Conservation (phyloP, 2,888 invertebrate genomes). For the Lepidochrysops patricia region DNA sequence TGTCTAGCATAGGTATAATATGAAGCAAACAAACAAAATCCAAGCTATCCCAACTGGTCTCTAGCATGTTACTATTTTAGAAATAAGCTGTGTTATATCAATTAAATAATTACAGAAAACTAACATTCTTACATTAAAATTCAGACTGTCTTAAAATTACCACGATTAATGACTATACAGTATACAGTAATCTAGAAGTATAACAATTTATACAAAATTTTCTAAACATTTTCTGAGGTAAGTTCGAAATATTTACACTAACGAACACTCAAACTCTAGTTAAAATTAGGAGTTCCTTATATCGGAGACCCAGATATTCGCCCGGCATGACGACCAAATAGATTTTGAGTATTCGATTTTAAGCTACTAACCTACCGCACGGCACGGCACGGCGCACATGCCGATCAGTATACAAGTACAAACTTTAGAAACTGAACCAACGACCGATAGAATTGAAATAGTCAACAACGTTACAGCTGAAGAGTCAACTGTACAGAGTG, state of each 20-base stretch:
- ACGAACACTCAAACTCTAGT: neutral
- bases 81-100: no score
- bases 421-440: slow-evolving; percentile 14
- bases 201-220: slow-evolving; percentile 7
- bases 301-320: no score
- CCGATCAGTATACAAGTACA: slow-evolving; percentile 18
- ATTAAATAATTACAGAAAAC: neutral
- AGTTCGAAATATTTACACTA: neutral
- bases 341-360: no score
- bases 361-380: no score
- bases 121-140: neutral
- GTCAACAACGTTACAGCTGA: slow-evolving; percentile 16
- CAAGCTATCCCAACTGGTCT: no score
- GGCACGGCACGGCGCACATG: no score
- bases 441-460: slow-evolving; percentile 19
- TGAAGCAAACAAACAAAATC: no score
- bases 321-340: neutral
- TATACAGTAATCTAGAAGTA: slow-evolving; percentile 9
- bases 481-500: no score
- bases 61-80: no score
- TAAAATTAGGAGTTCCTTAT: neutral
- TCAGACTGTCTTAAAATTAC: neutral
- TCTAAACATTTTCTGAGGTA: neutral
- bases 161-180: neutral
- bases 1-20: no score